phyloP scores from a whole-genome alignment of 2,888 invertebrate species.

The Cabera pusaria region DNA sequence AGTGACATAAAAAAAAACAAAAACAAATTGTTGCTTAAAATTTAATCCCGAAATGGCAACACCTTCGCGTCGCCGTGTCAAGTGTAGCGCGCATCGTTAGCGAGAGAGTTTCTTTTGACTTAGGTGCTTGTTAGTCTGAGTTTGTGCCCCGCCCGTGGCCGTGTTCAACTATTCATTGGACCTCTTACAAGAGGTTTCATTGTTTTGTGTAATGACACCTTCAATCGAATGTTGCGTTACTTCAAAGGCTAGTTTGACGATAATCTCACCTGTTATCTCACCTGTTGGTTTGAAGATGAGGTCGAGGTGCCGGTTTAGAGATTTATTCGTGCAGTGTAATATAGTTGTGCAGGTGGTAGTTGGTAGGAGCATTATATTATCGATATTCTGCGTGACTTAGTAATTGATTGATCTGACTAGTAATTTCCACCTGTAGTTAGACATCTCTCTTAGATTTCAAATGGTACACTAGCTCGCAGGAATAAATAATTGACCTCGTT shows the following conservation, averaged over 20 bases:
- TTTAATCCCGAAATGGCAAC: conserved; percentile 36
- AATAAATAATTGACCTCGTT: no score
- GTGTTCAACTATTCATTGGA: conserved; percentile 65
- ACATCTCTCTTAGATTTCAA: no score
- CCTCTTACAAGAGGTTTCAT: conserved; percentile 34
- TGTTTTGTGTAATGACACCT: conserved; percentile 11
- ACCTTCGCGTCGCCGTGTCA: conserved; percentile 43
- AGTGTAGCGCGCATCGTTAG: conserved; percentile 65
- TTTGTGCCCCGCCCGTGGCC: conserved; percentile 60
- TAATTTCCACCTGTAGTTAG: no score
- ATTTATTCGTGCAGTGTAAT: no score
- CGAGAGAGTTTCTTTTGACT: conserved; percentile 68
- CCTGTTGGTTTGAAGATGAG: no score
- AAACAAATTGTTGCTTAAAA: conserved; percentile 36
- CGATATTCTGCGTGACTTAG: no score
- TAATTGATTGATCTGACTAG: no score
- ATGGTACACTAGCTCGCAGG: no score
- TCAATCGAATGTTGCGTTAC: neutral
- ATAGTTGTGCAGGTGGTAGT: no score
- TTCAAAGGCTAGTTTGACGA: neutral
- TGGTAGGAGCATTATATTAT: no score
- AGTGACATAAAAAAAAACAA: conserved; percentile 34
- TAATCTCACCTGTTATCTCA: no score
- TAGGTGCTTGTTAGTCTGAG: conserved; percentile 50
- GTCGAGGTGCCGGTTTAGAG: no score